These are phyloP conservation scores for Rhinoptilus africanus DNA, from an alignment of 2,113 vertebrate genomes.

Conservation along the genomic window DNA sequence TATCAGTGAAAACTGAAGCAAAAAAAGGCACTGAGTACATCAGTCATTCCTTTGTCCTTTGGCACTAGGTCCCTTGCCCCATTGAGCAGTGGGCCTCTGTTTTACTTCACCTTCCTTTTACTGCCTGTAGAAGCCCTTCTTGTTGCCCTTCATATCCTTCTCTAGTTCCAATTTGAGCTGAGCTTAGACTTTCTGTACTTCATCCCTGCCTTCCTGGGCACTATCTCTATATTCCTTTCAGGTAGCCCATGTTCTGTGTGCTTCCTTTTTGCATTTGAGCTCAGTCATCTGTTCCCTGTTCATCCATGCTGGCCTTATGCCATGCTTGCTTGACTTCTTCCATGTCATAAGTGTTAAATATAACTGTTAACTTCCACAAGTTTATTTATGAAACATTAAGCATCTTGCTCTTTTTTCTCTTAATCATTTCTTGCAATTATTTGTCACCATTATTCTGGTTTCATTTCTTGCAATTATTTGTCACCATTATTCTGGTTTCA, in stretches of 20 bases:
- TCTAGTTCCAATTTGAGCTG: not conserved
- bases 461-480: not conserved
- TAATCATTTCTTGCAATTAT: not conserved
- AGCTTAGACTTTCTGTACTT: not conserved
- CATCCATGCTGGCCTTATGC: not conserved
- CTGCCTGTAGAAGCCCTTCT: not conserved
- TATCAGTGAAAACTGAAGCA: not conserved
- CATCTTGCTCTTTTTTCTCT: slow-evolving; percentile 27
- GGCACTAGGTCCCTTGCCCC: not conserved
- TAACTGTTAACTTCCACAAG: not conserved
- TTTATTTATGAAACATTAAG: slow-evolving; percentile 33
- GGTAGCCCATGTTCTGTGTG: not conserved
- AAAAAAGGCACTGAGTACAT: not conserved
- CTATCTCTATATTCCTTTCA: not conserved
- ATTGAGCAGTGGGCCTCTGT: not conserved
- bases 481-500: not conserved
- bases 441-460: not conserved
- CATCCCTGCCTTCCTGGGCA: not conserved
- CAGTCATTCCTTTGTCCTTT: not conserved
- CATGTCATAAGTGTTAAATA: not conserved
- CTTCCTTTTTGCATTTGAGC: not conserved
- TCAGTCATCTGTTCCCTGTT: not conserved
- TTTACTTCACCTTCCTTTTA: not conserved
- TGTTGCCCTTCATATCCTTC: not conserved
- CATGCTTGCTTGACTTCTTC: not conserved